phyloP scores from a whole-genome alignment of 2,113 vertebrate genomes.

The Silurus meridionalis region DNA sequence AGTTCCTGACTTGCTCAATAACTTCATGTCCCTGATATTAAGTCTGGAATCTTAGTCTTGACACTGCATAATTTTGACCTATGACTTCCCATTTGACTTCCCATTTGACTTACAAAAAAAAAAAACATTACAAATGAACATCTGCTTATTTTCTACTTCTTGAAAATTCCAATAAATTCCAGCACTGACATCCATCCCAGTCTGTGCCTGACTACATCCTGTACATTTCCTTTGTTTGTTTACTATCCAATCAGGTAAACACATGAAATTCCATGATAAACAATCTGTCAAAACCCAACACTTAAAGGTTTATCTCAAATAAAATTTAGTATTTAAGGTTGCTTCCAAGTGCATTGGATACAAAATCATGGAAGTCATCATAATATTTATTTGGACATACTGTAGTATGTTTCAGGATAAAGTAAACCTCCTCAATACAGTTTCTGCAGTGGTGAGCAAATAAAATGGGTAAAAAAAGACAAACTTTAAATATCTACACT shows the following conservation, averaged over 20 bases:
- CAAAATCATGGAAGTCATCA: neutral
- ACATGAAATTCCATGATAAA: neutral
- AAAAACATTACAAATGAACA: neutral
- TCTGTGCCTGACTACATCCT: neutral
- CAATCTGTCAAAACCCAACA: neutral
- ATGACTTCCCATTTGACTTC: neutral
- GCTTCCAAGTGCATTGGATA: neutral
- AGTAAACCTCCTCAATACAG: neutral
- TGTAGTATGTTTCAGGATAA: neutral
- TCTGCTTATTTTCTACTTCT: neutral
- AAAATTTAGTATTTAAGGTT: neutral
- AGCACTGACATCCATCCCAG: neutral
- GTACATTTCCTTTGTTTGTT: neutral
- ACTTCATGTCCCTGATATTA: too few relatives aligned
- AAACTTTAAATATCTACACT: neutral
- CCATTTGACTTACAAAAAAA: neutral
- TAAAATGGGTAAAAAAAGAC: neutral
- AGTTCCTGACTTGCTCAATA: too few relatives aligned
- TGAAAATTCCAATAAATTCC: neutral
- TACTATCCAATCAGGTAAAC: neutral
- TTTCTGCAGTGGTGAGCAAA: neutral
- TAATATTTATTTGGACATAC: neutral
- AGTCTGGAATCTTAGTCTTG: neutral
- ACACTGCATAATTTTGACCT: too few relatives aligned
- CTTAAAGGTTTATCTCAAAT: neutral